Base-by-base conservation (phyloP, 2,797 vertebrate species). In the Microcaecilia unicolor region DNA sequence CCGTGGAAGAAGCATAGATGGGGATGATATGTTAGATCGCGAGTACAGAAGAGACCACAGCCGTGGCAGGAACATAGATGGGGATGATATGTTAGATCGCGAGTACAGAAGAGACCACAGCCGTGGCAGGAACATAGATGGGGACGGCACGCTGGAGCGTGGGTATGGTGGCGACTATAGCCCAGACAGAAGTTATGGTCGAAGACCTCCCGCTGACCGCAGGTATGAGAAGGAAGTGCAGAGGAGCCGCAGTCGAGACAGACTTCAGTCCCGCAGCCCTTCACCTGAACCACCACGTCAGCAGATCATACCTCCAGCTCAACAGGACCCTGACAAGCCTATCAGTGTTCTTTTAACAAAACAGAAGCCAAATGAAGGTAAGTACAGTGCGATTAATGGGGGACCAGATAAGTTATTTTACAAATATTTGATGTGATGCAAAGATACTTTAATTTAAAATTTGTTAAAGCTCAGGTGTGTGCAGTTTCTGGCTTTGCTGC, bases 361-460 rank as follows among this genome's bases (percentile, higher is more conserved):
- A 68, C 88, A 73, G 69, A 81, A 80, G 51, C 65, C 84, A 8
- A 91, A 56, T n/a, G 93, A 97, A 83, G 94, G 94, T 92, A 64
- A 46, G 58, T 26, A 4, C 5, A 13, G n/a, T n/a, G n/a, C n/a
- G n/a, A 11, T 5, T 22, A 28, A 30, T 36, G n/a, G 9, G 4
- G 34, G 5, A 8, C 9, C 9, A 7, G 8, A 9, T 25, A 28
- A 15, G 24, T 11, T 15, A n/a, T n/a, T n/a, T n/a, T n/a, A n/a
- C n/a, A n/a, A n/a, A n/a, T n/a, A n/a, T n/a, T n/a, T n/a, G n/a
- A n/a, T n/a, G n/a, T n/a, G n/a, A n/a, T n/a, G n/a, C n/a, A n/a
- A n/a, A n/a, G n/a, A n/a, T n/a, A n/a, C n/a, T n/a, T n/a, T n/a
- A n/a, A n/a, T n/a, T n/a, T n/a, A n/a, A n/a, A n/a, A n/a, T n/a